These are phyloP conservation scores for Shinisaurus crocodilurus DNA, from an alignment of 2,113 vertebrate species.

Conservation along the genomic window DNA sequence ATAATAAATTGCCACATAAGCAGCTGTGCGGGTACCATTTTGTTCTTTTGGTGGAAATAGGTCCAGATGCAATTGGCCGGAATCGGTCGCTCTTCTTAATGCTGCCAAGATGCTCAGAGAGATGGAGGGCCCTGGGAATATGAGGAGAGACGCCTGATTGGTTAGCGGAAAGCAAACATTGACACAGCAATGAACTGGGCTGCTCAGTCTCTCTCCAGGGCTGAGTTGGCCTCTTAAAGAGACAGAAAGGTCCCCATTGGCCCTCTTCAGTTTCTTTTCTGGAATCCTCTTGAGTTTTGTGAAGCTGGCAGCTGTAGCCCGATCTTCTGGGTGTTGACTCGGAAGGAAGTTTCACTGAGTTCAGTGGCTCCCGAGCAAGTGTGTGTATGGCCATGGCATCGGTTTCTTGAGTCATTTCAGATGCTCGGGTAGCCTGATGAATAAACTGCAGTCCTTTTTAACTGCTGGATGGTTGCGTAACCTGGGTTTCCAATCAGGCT, in stretches of 20 bases:
- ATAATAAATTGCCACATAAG: background rate
- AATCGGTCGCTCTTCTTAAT: constrained; percentile 17
- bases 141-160: background rate
- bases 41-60: background rate
- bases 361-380: background rate
- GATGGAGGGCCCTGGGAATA: background rate
- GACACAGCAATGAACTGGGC: background rate
- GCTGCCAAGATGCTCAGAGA: background rate
- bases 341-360: background rate
- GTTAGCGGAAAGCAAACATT: background rate
- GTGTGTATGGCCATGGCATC: background rate
- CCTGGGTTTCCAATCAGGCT: background rate
- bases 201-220: background rate
- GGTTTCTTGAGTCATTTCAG: background rate
- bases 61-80: constrained; percentile 18
- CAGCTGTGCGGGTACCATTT: constrained; percentile 7
- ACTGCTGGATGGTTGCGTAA: background rate
- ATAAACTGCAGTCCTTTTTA: background rate
- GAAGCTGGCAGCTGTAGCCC: background rate
- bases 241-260: no score
- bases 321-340: background rate
- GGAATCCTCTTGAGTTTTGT: background rate
- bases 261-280: background rate
- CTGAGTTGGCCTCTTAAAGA: background rate
- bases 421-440: background rate